phyloP scores from a whole-genome alignment of 2,888 invertebrate species.

The Acronicta psi region DNA sequence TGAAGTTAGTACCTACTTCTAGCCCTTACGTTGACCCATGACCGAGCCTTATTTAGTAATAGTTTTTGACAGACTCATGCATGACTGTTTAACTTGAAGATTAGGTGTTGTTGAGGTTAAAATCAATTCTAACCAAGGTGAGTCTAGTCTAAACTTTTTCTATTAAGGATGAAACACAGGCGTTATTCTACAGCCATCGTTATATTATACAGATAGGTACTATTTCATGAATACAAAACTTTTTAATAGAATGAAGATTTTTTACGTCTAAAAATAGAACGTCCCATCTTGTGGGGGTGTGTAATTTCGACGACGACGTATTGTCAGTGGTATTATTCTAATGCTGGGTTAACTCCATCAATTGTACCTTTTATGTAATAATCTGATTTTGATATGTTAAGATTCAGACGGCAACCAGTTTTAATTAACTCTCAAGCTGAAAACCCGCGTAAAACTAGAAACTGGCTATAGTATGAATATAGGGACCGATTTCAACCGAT shows the following conservation, averaged over 20 bases:
- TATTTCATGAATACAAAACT: not conserved
- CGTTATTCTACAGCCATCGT: not conserved
- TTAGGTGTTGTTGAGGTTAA: not conserved
- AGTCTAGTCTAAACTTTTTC: not conserved
- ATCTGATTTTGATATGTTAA: no score
- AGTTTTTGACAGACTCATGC: conserved; percentile 13
- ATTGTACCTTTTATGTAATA: no score
- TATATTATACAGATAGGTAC: not conserved
- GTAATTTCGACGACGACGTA: not conserved
- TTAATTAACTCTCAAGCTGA: not conserved
- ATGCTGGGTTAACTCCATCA: not conserved
- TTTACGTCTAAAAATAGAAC: not conserved
- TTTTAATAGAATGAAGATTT: not conserved
- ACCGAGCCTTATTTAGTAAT: conserved; percentile 10
- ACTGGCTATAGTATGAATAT: conserved; percentile 7
- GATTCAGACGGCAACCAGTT: not conserved
- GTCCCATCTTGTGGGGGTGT: not conserved
- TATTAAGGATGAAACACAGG: not conserved
- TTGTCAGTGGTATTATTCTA: not conserved
- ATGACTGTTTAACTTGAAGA: not conserved
- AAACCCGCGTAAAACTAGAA: conserved; percentile 9
- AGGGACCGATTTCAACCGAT: not conserved
- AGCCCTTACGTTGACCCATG: conserved; percentile 39
- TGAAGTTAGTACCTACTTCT: conserved; percentile 6
- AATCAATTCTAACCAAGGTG: not conserved